Evolutionary conservation across 2,113 vertebrate species (phyloP).

Genomic region (Phainopepla nitens): DNA sequence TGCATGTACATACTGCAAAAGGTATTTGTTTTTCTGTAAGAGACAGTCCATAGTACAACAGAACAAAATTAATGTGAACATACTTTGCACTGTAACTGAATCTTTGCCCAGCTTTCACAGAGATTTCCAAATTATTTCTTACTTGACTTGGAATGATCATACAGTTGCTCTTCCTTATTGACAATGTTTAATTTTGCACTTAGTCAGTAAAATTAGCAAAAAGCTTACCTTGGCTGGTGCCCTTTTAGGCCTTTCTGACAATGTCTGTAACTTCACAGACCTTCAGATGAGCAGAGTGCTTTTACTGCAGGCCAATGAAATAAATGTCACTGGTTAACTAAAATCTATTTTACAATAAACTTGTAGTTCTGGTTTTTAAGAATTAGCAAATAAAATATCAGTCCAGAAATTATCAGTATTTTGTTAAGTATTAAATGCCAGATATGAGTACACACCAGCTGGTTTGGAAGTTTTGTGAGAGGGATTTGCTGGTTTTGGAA

Average conservation of each 20-base stretch:
- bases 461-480: neutral
- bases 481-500: slow-evolving; percentile 34
- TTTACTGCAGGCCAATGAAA: neutral
- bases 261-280: neutral
- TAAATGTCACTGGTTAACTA: neutral
- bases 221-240: neutral
- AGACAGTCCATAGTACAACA: neutral
- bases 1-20: neutral
- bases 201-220: neutral
- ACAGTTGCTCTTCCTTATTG: neutral
- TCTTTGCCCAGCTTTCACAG: neutral
- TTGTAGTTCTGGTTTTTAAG: neutral
- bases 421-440: neutral
- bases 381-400: neutral
- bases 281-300: neutral
- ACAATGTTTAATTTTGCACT: neutral
- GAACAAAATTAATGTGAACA: neutral
- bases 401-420: neutral
- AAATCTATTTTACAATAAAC: neutral
- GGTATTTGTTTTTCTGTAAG: neutral
- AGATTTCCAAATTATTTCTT: neutral
- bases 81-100: neutral
- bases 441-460: neutral
- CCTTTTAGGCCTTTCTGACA: neutral
- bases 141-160: neutral